Conservation (phyloP, 35 echinoderm and acorn worm species). For the Patiria miniata region DNA sequence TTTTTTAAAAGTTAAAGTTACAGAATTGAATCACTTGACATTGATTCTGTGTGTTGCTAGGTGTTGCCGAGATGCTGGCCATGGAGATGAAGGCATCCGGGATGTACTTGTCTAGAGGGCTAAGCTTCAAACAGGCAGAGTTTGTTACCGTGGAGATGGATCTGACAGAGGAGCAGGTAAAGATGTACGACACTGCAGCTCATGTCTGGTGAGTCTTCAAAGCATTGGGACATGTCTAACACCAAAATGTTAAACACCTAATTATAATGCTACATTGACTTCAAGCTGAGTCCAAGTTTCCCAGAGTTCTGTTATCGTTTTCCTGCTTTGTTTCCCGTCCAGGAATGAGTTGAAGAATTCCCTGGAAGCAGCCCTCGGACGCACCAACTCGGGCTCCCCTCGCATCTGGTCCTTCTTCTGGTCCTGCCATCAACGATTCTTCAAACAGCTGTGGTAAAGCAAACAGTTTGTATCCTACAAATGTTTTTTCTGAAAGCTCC, state of each 20-base stretch:
- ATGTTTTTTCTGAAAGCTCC: no score
- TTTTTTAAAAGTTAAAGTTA: no score
- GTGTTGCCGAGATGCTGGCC: conserved; percentile 93
- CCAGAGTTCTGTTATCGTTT: no score
- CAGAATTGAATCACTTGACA: no score
- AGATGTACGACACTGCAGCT: conserved; percentile 84
- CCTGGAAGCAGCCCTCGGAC: conserved; percentile 58
- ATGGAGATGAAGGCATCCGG: conserved; percentile 98
- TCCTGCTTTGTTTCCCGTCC: background rate
- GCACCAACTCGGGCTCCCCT: conserved; percentile 72
- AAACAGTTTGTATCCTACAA: no score
- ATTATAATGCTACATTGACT: no score
- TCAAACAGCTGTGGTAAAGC: conserved; percentile 85
- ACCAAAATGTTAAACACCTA: no score
- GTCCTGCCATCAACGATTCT: conserved; percentile 90
- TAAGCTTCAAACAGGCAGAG: conserved; percentile 83
- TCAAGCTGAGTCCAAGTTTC: no score
- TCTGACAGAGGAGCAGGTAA: conserved; percentile 67
- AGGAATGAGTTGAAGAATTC: conserved; percentile 85
- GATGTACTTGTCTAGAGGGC: conserved; percentile 82
- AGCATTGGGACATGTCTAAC: no score
- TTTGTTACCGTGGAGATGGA: conserved; percentile 70
- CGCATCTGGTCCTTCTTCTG: conserved; percentile 83
- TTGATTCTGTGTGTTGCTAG: conserved; percentile 38
- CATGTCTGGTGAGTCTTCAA: conserved; percentile 81